Percentiles rank a stretch among this genome's conserved stretches.
Conservation (phyloP, 2,888 invertebrate species). For the Andricus quercusramuli region DNA sequence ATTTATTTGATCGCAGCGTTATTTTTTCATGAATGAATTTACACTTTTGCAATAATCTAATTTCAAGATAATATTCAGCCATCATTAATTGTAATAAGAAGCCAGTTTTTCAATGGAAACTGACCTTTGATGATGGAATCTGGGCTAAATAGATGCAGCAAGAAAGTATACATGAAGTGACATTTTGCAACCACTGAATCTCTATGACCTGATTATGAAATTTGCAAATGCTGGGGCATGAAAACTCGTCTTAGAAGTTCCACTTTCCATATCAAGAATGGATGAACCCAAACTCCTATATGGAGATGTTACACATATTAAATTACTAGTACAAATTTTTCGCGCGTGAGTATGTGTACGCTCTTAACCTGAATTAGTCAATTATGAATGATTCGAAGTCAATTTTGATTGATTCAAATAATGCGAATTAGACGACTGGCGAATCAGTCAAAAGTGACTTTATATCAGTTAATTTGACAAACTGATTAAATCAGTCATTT, state of each 20-base stretch:
- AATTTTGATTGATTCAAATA: too few species aligned
- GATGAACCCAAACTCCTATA: not conserved
- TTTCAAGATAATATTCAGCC: not conserved
- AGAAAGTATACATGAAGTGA: slow-evolving; percentile 23
- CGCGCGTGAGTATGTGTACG: too few species aligned
- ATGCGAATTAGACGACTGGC: too few species aligned
- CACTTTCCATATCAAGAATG: not conserved
- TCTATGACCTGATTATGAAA: slow-evolving; percentile 27
- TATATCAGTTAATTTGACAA: too few species aligned
- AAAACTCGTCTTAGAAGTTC: slow-evolving; percentile 13
- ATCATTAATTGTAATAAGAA: slow-evolving; percentile 15
- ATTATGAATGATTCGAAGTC: too few species aligned
- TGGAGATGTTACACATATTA: not conserved
- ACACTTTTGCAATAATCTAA: too few species aligned
- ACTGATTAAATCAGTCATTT: too few species aligned
- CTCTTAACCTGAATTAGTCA: too few species aligned
- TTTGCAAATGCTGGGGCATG: slow-evolving; percentile 25
- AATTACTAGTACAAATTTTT: too few species aligned
- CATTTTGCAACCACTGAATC: slow-evolving; percentile 25
- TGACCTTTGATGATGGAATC: slow-evolving; percentile 21
- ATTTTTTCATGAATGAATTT: not conserved
- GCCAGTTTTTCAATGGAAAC: not conserved
- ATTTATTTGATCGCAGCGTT: too few species aligned
- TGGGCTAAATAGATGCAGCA: slow-evolving; percentile 35
- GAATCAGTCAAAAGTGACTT: too few species aligned